Evolutionary conservation across 1,140 invertebrate species (phyloP).

Genomic region (Sminthurinus signatus): DNA sequence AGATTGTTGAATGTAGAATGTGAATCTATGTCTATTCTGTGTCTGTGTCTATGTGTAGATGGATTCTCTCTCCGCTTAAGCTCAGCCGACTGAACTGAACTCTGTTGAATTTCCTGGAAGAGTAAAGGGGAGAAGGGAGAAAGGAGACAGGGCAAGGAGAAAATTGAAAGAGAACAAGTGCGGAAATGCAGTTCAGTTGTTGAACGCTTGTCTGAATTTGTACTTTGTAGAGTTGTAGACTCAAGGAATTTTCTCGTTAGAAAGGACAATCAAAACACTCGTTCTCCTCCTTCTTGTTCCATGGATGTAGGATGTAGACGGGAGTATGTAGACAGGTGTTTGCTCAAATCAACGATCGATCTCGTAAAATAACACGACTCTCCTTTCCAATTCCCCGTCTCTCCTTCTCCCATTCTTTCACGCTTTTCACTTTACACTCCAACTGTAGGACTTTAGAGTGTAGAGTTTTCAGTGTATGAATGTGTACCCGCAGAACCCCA

Average conservation of each 20-base stretch:
- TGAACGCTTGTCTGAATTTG: not conserved
- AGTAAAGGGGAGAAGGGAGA: not conserved
- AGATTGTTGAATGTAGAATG: no score
- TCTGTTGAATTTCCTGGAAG: not conserved
- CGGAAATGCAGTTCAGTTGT: conserved; percentile 18
- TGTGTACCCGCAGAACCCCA: not conserved
- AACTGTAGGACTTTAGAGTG: not conserved
- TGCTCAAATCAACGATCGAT: conserved; percentile 31
- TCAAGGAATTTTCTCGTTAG: conserved; percentile 6
- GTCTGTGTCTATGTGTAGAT: no score
- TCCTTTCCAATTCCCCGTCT: not conserved
- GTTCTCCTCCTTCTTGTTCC: no score
- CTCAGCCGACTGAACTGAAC: no score
- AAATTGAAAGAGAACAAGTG: conserved; percentile 26
- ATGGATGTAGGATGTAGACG: conserved; percentile 22
- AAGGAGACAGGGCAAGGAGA: not conserved
- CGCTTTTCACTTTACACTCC: conserved; percentile 1
- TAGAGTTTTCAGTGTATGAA: not conserved
- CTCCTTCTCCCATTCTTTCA: conserved; percentile 1
- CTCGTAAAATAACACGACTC: conserved; percentile 16
- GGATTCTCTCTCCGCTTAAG: no score
- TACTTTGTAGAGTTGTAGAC: no score
- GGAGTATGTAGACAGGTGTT: conserved; percentile 30
- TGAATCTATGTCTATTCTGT: no score
- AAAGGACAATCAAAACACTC: conserved; percentile 27